Evolutionary conservation across 2,797 vertebrate genomes (phyloP), one percentile per base, ranked within the genome.

Genomic region (Myripristis jacobus): DNA sequence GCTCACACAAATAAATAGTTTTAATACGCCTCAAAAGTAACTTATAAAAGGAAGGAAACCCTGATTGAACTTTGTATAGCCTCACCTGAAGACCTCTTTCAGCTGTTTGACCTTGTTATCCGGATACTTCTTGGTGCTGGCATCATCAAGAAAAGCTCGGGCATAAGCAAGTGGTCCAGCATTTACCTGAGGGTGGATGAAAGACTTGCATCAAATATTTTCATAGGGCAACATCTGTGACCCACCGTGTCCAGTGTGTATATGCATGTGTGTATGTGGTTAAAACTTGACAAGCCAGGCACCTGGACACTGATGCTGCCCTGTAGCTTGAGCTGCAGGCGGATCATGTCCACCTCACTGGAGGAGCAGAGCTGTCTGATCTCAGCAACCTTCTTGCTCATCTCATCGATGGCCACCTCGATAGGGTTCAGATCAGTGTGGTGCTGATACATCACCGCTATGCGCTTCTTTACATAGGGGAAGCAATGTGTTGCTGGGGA

Each of bases 231-330:
- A 36, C 58, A 3, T 64, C 2, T n/a, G 21, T 51, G 48, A 22
- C 9, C 10, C 4, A n/a, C 10, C 31, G 18, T 16, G 18, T 38
- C 43, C n/a, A 34, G 1, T 47, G 15, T 13, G 0, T 59, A 43
- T 12, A 46, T 65, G 61, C 52, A 4, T 36, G 38, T 48, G 54
- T 36, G 50, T 52, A 13, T 52, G 52, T 3, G 16, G n/a, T 38
- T 6, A 21, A 31, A 60, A 44, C 9, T 48, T 24, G 29, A 31
- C 41, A 25, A 56, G 62, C 36, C 38, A 54, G 53, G 21, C 87
- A 99, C 98, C 97, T 99, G 98, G 22, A 98, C 97, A 50, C 97
- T 98, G 89, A 99, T 97, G 76, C 98, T 99, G 85, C 97, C 98
- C 87, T 99, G 98, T 12, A 99, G 95, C 70, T 98, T 98, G 82